Evolutionary conservation across 2,113 vertebrate genomes (phyloP).

Genomic region (Penelope pileata): DNA sequence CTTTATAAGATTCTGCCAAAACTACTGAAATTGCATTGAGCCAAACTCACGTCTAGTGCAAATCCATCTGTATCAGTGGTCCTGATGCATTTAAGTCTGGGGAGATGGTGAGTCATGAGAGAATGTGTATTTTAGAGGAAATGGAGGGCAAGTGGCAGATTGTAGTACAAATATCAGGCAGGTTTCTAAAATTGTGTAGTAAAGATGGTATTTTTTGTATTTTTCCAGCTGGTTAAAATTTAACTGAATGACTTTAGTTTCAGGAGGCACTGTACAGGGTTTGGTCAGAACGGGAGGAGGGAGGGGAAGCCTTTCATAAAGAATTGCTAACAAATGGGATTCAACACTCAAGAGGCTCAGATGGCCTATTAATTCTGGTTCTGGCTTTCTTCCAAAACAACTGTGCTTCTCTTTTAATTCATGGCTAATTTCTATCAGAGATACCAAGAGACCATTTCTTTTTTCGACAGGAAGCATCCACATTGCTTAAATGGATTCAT

Average conservation of each 20-base stretch:
- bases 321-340: slow-evolving; percentile 90
- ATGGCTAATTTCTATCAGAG: slow-evolving; percentile 94
- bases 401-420: slow-evolving; percentile 90
- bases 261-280: slow-evolving; percentile 70
- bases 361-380: slow-evolving; percentile 94
- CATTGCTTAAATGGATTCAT: slow-evolving; percentile 91
- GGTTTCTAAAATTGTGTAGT: slow-evolving; percentile 17
- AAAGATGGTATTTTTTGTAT: background rate
- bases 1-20: slow-evolving; percentile 27
- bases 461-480: slow-evolving; percentile 86
- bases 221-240: slow-evolving; percentile 70
- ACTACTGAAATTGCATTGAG: background rate
- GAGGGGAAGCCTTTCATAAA: slow-evolving; percentile 86
- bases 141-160: background rate
- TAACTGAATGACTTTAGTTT: slow-evolving; percentile 81
- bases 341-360: slow-evolving; percentile 91
- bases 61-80: slow-evolving; percentile 32
- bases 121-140: background rate
- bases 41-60: background rate
- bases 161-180: background rate
- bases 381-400: slow-evolving; percentile 90
- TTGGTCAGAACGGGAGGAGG: slow-evolving; percentile 75
- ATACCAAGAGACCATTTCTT: slow-evolving; percentile 88
- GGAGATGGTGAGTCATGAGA: slow-evolving; percentile 1
- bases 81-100: background rate